Conservation (phyloP, 2,797 vertebrate genomes). For the Falco rusticolus region DNA sequence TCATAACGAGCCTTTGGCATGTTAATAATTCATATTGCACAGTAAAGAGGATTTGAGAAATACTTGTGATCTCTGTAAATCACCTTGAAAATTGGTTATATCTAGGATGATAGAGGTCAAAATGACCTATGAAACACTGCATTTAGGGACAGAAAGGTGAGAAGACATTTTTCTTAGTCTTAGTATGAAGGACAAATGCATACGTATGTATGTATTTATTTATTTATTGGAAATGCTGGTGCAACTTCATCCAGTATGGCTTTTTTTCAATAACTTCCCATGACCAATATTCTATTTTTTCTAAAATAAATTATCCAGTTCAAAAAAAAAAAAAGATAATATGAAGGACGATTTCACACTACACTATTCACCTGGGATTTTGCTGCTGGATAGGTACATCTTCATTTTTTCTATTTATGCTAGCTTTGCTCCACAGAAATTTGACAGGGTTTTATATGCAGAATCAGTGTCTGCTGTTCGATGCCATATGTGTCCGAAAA, state of each 20-base stretch:
- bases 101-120: background rate
- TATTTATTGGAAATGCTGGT: background rate
- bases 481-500: background rate
- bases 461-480: background rate
- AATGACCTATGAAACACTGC: background rate
- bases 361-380: background rate
- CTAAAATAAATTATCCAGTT: background rate
- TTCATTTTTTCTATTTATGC: background rate
- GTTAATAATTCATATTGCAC: constrained; percentile 8
- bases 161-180: background rate
- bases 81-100: background rate
- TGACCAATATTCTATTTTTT: background rate
- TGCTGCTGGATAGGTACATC: background rate
- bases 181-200: background rate
- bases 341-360: background rate
- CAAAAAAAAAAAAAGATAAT: background rate
- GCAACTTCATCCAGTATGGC: background rate
- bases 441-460: background rate
- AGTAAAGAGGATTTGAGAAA: background rate
- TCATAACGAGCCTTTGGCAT: background rate
- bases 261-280: background rate
- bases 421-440: background rate
- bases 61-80: background rate
- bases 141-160: background rate
- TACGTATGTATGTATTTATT: background rate